Conservation (phyloP, 1,140 invertebrate genomes). For the Scylla paramamosain region DNA sequence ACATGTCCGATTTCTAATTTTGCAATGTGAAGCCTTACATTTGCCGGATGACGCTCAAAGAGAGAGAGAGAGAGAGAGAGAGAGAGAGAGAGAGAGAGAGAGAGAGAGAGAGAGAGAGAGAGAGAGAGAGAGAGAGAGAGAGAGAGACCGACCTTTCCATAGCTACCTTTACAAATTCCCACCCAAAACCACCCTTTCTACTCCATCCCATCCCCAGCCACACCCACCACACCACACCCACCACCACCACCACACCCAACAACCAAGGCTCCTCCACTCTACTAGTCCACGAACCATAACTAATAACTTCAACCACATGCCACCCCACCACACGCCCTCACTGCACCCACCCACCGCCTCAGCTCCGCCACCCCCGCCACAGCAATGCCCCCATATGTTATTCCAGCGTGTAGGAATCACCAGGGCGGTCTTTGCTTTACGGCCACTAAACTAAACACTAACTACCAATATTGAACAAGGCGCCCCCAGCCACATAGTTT, state of each 20-base stretch:
- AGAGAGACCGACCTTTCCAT: too few species aligned
- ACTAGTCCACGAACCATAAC: neutral
- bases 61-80: too few species aligned
- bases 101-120: too few species aligned
- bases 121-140: too few species aligned
- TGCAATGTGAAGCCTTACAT: too few species aligned
- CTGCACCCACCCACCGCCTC: neutral
- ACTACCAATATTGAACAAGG: neutral
- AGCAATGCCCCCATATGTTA: neutral
- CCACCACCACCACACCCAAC: too few species aligned
- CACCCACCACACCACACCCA: neutral
- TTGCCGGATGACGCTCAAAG: too few species aligned
- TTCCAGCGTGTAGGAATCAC: neutral
- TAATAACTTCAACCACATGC: neutral
- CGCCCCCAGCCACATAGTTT: neutral
- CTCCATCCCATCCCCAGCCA: neutral
- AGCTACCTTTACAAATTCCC: neutral
- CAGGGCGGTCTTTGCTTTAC: neutral
- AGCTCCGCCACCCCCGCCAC: neutral
- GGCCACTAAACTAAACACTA: neutral
- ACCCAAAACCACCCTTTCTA: neutral
- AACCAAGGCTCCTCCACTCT: too few species aligned
- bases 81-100: too few species aligned
- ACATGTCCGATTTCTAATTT: too few species aligned
- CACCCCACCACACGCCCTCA: neutral